Conservation (phyloP, 2,888 invertebrate genomes). For the Mesoligia furuncula region DNA sequence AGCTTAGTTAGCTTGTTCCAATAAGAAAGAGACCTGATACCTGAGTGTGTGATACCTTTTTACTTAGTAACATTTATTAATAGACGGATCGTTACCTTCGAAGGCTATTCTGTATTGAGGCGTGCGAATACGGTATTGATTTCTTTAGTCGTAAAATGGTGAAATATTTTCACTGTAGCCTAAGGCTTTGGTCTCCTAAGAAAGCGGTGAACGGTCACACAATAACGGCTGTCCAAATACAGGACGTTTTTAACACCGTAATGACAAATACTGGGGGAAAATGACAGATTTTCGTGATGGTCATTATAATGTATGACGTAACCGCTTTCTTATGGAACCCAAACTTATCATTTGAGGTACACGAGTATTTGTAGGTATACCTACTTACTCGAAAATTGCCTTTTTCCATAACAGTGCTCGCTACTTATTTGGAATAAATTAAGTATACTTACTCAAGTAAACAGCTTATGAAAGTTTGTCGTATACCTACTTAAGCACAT, state of each 20-base stretch:
- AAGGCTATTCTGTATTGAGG: conserved; percentile 8
- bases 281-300: not conserved
- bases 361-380: not conserved
- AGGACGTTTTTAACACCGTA: not conserved
- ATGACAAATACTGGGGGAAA: not conserved
- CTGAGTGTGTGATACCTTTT: conserved; percentile 5
- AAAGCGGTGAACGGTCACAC: not conserved
- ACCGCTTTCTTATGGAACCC: too few relatives aligned
- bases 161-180: not conserved
- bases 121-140: conserved; percentile 11
- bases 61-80: conserved; percentile 11
- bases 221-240: not conserved
- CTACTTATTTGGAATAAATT: not conserved
- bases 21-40: not conserved
- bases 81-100: conserved; percentile 22
- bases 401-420: not conserved
- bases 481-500: not conserved
- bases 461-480: not conserved
- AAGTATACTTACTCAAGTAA: not conserved
- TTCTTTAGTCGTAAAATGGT: not conserved
- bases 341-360: too few relatives aligned
- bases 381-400: not conserved
- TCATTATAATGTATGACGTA: not conserved
- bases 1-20: not conserved
- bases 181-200: not conserved